phyloP scores from a whole-genome alignment of 2,113 vertebrate genomes.

The Agapornis roseicollis region DNA sequence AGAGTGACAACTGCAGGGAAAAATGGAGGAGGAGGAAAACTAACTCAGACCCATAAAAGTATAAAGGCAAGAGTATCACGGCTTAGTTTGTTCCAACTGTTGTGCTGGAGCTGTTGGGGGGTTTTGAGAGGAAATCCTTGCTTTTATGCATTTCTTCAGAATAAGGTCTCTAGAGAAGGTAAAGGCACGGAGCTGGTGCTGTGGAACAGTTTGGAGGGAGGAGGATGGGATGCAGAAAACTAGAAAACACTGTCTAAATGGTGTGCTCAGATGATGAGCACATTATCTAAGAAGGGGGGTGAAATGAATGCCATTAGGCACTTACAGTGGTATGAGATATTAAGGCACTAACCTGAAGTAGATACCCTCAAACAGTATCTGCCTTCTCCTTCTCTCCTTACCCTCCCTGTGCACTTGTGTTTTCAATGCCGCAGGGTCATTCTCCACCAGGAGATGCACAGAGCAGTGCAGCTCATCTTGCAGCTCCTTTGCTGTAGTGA shows the following conservation, averaged over 20 bases:
- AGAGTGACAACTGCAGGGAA: background rate
- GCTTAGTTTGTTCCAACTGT: background rate
- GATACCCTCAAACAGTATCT: background rate
- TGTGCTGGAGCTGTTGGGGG: accelerated
- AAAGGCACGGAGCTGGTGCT: background rate
- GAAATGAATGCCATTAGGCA: too few species aligned
- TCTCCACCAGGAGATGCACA: background rate
- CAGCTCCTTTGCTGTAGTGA: background rate
- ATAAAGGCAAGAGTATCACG: too few species aligned
- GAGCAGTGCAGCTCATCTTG: background rate
- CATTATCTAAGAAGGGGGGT: background rate
- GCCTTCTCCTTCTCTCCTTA: background rate
- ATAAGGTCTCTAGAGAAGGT: background rate
- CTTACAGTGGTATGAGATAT: background rate
- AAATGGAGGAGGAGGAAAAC: background rate
- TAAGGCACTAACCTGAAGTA: background rate
- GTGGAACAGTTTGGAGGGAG: background rate
- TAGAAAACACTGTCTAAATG: background rate
- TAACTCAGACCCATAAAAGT: background rate
- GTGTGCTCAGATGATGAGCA: accelerated
- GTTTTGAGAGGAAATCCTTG: background rate
- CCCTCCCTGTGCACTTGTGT: background rate
- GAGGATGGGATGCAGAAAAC: background rate
- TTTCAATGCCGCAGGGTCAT: background rate
- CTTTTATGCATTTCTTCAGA: background rate